A percentile compares a stretch with the other conserved stretches of the same genome.
Evolutionary conservation across 2,888 invertebrate genomes (phyloP).

Genomic region (Lypha dubia): DNA sequence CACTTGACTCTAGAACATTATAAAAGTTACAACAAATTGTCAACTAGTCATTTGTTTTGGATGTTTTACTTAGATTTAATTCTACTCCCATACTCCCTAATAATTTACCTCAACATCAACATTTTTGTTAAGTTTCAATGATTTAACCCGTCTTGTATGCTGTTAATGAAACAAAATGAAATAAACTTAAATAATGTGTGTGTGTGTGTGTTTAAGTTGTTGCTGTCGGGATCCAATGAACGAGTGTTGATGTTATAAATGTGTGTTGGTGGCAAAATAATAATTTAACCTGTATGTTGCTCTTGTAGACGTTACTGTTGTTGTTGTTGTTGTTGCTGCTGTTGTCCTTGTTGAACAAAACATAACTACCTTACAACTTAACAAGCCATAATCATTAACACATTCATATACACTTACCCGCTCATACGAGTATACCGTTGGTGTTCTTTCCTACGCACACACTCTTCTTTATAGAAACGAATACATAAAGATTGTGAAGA

Average conservation of each 20-base stretch:
- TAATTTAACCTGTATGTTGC: constrained; percentile 65
- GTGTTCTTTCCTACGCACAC: not conserved
- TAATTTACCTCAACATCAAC: constrained; percentile 27
- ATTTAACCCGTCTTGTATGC: constrained; percentile 45
- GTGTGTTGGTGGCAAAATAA: constrained; percentile 67
- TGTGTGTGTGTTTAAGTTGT: constrained; percentile 35
- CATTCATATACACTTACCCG: constrained; percentile 49
- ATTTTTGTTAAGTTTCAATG: constrained; percentile 13
- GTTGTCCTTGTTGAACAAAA: constrained; percentile 15
- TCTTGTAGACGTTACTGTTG: constrained; percentile 26
- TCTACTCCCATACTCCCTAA: not conserved
- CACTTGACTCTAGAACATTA: constrained; percentile 54
- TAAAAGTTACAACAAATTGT: constrained; percentile 54
- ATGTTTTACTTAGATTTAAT: constrained; percentile 32
- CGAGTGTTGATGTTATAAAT: constrained; percentile 52
- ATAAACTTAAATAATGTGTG: constrained; percentile 16
- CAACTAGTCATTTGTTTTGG: constrained; percentile 51
- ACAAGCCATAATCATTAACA: constrained; percentile 69
- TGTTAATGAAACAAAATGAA: constrained; percentile 28
- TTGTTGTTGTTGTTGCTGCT: constrained; percentile 21
- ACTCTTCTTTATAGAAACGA: constrained; percentile 3
- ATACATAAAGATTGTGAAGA: not conserved
- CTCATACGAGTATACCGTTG: constrained; percentile 20
- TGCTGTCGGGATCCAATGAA: constrained; percentile 9
- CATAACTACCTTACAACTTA: constrained; percentile 56